Base-by-base conservation (phyloP, 2,888 invertebrate genomes). In the Andricus quercusramuli region DNA sequence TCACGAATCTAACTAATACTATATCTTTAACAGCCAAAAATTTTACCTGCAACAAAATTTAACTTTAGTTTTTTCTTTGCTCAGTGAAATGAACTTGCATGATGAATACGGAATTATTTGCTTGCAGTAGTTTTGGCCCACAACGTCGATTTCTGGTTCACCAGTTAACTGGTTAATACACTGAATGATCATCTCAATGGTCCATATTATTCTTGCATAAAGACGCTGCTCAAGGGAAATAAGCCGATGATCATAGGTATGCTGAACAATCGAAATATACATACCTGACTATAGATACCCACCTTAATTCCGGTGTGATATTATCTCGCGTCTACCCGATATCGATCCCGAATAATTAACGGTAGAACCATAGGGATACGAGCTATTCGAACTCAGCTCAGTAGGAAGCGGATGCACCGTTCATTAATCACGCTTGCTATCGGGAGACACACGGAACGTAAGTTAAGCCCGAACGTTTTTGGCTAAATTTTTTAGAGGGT, bases 361-460 rank as follows among this genome's bases (percentile, higher is more conserved):
- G 90, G 90, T 84, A 89, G 89, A 90, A 90, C 89, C 87, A 88
- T 85, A 85, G 85, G 85, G 87, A 86, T 85, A 87, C 86, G 85
- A 89, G 88, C 89, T 89, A 89, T 90, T 90, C 85, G 88, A 86
- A 89, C 89, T 88, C 87, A 85, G 84, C 83, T 68, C 68, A 68
- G 68, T 68, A 66, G 78, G 78, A 78, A 78, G 47, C 78, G 78
- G 78, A 78, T 78, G 78, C 78, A 66, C 66, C 59, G 67, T 56
- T 78, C 78, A 78, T 78, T 78, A 67, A 67, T 78, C 78, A 78
- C 41, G 78, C 78, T 78, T 64, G 47, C 64, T 70, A 70, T 70
- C 70, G 29, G 70, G 51, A 70, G 68, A 68, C 67, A 67, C 47
- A n/a, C 8, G 15, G 15, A 51, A 51, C 47, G 47, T 70, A 70